Conservation (phyloP, 1,140 invertebrate species). For the Chrysomallon squamiferum region DNA sequence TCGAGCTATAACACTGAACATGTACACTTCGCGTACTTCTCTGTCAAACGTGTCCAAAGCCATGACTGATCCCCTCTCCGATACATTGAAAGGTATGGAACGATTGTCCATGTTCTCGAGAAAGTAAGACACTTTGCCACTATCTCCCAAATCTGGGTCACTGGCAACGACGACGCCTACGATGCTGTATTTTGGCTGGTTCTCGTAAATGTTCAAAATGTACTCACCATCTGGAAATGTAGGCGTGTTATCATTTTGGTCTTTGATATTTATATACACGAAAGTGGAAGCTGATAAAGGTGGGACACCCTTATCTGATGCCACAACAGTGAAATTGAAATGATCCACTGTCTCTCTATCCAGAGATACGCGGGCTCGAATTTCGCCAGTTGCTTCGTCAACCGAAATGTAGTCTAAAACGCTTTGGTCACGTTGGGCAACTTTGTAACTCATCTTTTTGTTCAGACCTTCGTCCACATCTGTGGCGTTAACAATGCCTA, state of each 20-base stretch:
- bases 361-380: neutral
- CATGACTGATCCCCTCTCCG: neutral
- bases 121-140: neutral
- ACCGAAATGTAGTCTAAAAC: neutral
- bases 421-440: neutral
- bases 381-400: neutral
- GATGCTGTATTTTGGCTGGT: neutral
- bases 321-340: neutral
- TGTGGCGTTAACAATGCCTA: neutral
- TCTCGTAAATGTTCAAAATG: neutral
- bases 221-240: neutral
- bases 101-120: neutral
- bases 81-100: neutral
- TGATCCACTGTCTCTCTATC: neutral
- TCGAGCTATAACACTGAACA: neutral
- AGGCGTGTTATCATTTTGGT: neutral
- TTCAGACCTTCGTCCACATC: neutral
- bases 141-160: neutral
- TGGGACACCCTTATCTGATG: neutral
- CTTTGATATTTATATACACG: neutral
- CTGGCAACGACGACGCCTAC: neutral
- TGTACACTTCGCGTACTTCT: neutral
- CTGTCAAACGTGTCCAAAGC: neutral
- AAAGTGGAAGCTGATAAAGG: neutral
- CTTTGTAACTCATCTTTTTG: neutral